phyloP scores from a whole-genome alignment of 2,113 vertebrate genomes.

The Picathartes gymnocephalus region DNA sequence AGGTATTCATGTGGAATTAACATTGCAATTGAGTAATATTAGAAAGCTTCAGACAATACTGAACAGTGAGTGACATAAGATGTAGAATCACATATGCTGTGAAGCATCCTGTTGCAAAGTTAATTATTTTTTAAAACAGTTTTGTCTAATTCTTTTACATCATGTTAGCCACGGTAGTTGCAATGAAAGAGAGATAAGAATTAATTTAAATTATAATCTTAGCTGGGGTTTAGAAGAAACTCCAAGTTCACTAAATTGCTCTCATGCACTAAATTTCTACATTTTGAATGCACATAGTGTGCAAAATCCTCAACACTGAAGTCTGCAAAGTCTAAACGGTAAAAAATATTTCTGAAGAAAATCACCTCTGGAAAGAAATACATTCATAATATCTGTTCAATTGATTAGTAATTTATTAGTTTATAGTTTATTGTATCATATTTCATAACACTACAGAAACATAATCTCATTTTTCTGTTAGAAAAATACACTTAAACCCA shows the following conservation, averaged over 20 bases:
- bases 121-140: neutral
- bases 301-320: neutral
- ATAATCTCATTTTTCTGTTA: neutral
- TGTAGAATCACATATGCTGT: neutral
- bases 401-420: neutral
- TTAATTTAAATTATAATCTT: neutral
- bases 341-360: neutral
- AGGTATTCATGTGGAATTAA: neutral
- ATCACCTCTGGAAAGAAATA: neutral
- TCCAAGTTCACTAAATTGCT: neutral
- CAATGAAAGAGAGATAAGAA: neutral
- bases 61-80: neutral
- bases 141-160: slow-evolving; percentile 5
- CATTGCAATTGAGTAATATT: neutral
- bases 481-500: neutral
- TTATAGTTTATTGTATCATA: neutral
- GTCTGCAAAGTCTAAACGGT: neutral
- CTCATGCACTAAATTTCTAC: neutral
- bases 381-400: neutral
- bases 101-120: neutral
- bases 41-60: neutral
- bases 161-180: neutral
- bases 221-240: neutral
- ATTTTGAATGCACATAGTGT: neutral
- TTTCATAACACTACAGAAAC: neutral